Evolutionary conservation across 92 coral and sea anemone genomes (phyloP), one percentile per base, ranked within the genome.

Genomic region (Zoanthus gigantus): DNA sequence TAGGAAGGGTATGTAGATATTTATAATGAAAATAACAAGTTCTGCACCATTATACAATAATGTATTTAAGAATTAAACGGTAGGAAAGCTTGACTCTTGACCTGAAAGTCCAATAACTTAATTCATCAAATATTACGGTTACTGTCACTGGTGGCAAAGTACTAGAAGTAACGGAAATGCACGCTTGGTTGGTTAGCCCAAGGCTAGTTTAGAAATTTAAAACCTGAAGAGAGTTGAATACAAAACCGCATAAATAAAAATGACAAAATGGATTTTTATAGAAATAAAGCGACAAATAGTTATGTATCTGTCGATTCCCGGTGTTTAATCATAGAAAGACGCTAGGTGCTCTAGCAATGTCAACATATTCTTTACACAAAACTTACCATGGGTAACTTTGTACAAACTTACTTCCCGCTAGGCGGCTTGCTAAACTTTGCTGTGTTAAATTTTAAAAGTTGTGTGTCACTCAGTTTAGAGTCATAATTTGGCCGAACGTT

Each of bases 111-210:
- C 69, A 15, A 63, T 63, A 16, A 37, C 42, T 2, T 4, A 37
- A 37, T 37, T 37, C 42, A 2, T 37, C 42, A 37, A 37, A 37
- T 37, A 37, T 37, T 37, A 37, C 42, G 42, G 42, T 37, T 67
- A 30, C 37, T 67, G 34, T 31, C 74, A 9, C 74, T 18, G 80
- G 63, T 23, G 80, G 46, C 10, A 14, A 32, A 32, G 13, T 11
- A 28, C 7, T n/a, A 23, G 23, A 23, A 23, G 9, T 44, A 53
- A 44, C 74, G 65, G 75, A 81, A 81, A 79, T 45, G 30, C 74
- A 81, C 76, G 85, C 85, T 44, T 71, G 61, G 85, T 68, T 66
- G 85, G 63, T 28, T 53, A 79, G 61, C 76, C 45, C 75, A 81
- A 42, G 85, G 85, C 85, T 81, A 17, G 7, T 45, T 12, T 15